These are phyloP conservation scores for Mesoclemmys tuberculata DNA, from an alignment of 2,113 vertebrate genomes.

Conservation along the genomic window DNA sequence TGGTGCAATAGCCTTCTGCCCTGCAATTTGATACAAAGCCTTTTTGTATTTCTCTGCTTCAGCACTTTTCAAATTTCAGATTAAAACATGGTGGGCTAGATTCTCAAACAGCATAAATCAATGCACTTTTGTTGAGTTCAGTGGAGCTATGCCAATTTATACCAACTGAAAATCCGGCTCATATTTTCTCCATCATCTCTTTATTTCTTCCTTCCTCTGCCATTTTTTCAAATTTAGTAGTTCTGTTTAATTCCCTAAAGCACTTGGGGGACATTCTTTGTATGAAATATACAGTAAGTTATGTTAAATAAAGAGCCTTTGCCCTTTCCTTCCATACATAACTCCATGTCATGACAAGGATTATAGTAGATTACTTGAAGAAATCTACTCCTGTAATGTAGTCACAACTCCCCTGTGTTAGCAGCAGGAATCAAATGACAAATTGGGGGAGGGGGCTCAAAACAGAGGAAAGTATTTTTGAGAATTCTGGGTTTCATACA, in stretches of 20 bases:
- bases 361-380: not conserved
- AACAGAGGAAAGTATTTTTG: not conserved
- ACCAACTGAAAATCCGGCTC: not conserved
- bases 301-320: not conserved
- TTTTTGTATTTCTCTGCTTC: slow-evolving; percentile 15
- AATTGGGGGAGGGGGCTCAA: not conserved
- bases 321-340: not conserved
- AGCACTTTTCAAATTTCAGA: slow-evolving; percentile 27
- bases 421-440: not conserved
- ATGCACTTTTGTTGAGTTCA: not conserved
- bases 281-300: slow-evolving; percentile 19
- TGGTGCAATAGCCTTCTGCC: slow-evolving; percentile 40
- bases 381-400: not conserved
- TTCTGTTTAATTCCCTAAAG: not conserved
- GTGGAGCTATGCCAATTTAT: not conserved
- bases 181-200: not conserved
- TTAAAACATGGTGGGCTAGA: not conserved
- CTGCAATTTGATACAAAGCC: slow-evolving; percentile 15
- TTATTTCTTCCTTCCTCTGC: not conserved
- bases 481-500: not conserved
- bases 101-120: not conserved
- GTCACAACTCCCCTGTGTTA: not conserved
- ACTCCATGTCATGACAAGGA: not conserved
- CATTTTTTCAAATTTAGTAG: slow-evolving; percentile 1
- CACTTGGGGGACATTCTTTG: not conserved